These are phyloP conservation scores for Drosophila nigritarsus DNA, from an alignment of 2,888 invertebrate genomes.

Conservation along the genomic window DNA sequence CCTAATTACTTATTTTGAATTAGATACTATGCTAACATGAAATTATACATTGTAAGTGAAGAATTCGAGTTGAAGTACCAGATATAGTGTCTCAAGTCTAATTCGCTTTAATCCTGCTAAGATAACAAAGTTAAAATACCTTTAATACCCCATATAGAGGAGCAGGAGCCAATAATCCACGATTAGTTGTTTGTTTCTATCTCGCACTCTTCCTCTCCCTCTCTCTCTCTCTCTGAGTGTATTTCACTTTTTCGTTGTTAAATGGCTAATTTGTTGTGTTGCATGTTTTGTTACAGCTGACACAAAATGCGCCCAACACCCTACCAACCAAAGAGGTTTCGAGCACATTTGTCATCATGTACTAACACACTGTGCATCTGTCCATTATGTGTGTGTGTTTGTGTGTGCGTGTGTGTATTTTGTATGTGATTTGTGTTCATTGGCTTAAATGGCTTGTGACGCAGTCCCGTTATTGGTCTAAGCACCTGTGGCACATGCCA, in stretches of 20 bases:
- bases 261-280: constrained; percentile 78
- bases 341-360: constrained; percentile 81
- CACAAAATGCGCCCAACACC: constrained; percentile 55
- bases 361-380: constrained; percentile 47
- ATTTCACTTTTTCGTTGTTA: constrained; percentile 50
- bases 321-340: constrained; percentile 67
- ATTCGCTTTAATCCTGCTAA: neutral
- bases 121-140: neutral
- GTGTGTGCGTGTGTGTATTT: constrained; percentile 15
- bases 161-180: constrained; percentile 36
- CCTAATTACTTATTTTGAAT: neutral
- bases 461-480: constrained; percentile 72
- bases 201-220: neutral
- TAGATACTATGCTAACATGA: neutral
- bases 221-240: neutral
- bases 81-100: neutral
- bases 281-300: constrained; percentile 77
- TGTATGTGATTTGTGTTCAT: constrained; percentile 72
- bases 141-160: neutral
- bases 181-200: constrained; percentile 25
- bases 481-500: constrained; percentile 85
- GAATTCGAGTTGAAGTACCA: neutral
- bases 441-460: constrained; percentile 67
- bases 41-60: neutral
- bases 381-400: constrained; percentile 16